These are phyloP conservation scores for Elaphurus davidianus DNA, from an alignment of 2,113 vertebrate species.

Conservation along the genomic window DNA sequence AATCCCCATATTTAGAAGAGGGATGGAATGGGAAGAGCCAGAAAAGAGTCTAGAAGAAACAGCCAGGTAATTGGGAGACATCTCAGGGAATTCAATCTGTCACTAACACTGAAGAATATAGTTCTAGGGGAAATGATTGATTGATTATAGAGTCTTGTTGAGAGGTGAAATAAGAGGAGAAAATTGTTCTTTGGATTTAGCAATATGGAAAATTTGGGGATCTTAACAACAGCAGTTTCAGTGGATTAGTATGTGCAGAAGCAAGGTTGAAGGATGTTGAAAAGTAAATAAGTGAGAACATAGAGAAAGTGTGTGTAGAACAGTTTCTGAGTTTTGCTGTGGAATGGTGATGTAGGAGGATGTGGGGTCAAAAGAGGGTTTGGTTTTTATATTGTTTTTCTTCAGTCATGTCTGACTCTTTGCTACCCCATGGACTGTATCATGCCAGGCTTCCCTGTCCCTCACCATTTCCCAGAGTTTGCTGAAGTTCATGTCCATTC, in stretches of 20 bases:
- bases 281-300: not conserved
- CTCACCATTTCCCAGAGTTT: not conserved
- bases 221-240: not conserved
- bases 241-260: not conserved
- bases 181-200: not conserved
- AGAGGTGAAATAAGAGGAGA: not conserved
- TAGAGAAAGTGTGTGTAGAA: not conserved
- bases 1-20: not conserved
- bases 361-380: not conserved
- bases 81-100: not conserved
- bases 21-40: not conserved
- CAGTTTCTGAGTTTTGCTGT: not conserved
- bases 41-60: not conserved
- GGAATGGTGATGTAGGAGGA: not conserved
- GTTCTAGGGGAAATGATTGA: not conserved
- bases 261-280: not conserved
- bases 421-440: rapidly evolving
- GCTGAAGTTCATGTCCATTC: not conserved
- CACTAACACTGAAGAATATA: not conserved
- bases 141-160: not conserved
- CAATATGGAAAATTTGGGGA: not conserved
- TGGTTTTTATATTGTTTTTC: not conserved
- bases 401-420: not conserved
- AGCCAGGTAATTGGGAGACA: not conserved
- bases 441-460: not conserved